phyloP scores from a whole-genome alignment of 2,888 invertebrate species.

The Drosophila borborema region DNA sequence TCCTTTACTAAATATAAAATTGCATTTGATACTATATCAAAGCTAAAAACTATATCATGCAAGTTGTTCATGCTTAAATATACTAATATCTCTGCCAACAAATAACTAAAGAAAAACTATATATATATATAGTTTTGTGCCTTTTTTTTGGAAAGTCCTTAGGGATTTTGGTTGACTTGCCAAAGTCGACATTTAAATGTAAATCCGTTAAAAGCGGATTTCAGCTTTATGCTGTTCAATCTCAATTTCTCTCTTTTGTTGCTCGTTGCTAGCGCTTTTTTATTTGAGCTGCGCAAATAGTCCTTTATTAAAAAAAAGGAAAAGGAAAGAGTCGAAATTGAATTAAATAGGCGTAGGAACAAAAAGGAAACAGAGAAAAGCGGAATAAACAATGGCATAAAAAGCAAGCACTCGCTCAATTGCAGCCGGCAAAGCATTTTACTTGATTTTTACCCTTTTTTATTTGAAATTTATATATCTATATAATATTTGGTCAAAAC shows the following conservation, averaged over 20 bases:
- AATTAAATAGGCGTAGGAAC: slow-evolving; percentile 52
- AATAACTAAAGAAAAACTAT: background rate
- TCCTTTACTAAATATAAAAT: background rate
- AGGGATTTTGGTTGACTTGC: slow-evolving; percentile 21
- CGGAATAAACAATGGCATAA: slow-evolving; percentile 45
- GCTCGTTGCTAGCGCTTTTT: slow-evolving; percentile 3
- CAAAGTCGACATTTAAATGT: slow-evolving; percentile 43
- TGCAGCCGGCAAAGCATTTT: slow-evolving; percentile 55
- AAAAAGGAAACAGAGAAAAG: slow-evolving; percentile 30
- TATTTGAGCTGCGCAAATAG: slow-evolving; percentile 31
- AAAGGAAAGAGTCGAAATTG: slow-evolving; percentile 35
- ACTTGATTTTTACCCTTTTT: slow-evolving; percentile 24
- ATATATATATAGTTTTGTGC: background rate
- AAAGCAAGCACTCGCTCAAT: slow-evolving; percentile 35
- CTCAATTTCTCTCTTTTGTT: slow-evolving; percentile 1
- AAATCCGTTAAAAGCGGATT: slow-evolving; percentile 55
- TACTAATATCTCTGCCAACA: background rate
- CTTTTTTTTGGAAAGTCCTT: background rate
- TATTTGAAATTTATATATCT: slow-evolving; percentile 16
- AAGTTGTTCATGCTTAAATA: background rate
- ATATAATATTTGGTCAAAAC: slow-evolving; percentile 64
- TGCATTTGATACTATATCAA: background rate
- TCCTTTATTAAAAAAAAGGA: slow-evolving; percentile 18
- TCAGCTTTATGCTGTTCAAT: slow-evolving; percentile 26
- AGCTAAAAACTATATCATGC: background rate